Percentiles rank a stretch among this genome's conserved stretches.
Conservation (phyloP, 2,797 vertebrate species). For the Dermochelys coriacea region DNA sequence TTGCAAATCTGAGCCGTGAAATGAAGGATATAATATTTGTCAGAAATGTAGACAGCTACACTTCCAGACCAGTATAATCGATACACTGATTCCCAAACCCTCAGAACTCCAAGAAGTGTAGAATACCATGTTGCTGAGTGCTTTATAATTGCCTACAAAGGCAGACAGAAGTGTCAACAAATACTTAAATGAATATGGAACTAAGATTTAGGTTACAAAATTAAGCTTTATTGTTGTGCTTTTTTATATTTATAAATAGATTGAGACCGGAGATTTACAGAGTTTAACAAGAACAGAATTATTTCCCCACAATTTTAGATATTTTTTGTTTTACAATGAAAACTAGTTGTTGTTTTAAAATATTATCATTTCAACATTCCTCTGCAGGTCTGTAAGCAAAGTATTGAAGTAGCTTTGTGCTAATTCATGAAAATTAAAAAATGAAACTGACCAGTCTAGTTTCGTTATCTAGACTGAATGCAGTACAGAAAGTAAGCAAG, state of each 20-base stretch:
- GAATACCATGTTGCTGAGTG: neutral
- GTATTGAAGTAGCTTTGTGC: fast-evolving
- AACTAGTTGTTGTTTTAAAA: neutral
- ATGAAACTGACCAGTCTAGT: neutral
- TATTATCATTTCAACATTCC: neutral
- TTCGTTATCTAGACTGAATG: neutral
- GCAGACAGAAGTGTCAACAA: neutral
- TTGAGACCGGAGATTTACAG: neutral
- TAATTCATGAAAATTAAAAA: neutral
- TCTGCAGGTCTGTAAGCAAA: neutral
- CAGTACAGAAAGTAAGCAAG: neutral
- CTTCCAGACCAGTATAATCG: neutral
- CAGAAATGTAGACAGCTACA: neutral
- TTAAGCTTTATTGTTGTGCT: neutral
- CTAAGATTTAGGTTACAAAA: neutral
- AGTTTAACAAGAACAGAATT: neutral
- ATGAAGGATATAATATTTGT: neutral
- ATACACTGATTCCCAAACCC: neutral
- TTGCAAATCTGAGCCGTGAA: too few species aligned
- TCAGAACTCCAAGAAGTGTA: fast-evolving
- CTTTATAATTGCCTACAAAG: neutral
- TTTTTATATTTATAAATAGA: neutral
- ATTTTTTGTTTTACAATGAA: neutral
- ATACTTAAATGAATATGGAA: neutral
- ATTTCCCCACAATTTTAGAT: neutral